These are phyloP conservation scores for Sialis lutaria DNA, from an alignment of 2,888 invertebrate genomes.

Conservation along the genomic window DNA sequence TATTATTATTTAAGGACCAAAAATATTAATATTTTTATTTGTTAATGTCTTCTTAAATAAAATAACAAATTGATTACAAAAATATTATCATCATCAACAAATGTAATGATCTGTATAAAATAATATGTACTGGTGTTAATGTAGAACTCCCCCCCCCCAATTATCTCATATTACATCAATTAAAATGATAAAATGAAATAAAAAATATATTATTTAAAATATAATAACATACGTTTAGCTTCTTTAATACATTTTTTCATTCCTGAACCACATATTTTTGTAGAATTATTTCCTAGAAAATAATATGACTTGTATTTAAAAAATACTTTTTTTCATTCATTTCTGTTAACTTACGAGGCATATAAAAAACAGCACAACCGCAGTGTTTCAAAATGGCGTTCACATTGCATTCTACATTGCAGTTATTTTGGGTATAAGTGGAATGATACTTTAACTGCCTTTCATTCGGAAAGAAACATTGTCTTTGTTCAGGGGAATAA, in stretches of 20 bases:
- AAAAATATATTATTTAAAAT: neutral
- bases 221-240: slow-evolving; percentile 17
- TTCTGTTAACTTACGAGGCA: slow-evolving; percentile 37
- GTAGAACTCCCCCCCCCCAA: too few relatives aligned
- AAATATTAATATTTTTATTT: too few relatives aligned
- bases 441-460: slow-evolving; percentile 44
- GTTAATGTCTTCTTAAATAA: too few relatives aligned
- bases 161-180: too few relatives aligned
- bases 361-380: slow-evolving; percentile 52
- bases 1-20: too few relatives aligned
- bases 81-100: too few relatives aligned
- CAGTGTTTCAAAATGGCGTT: slow-evolving; percentile 44
- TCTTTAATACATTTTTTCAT: slow-evolving; percentile 21
- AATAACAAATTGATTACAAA: too few relatives aligned
- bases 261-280: slow-evolving; percentile 24
- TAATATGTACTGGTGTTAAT: too few relatives aligned
- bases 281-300: slow-evolving; percentile 17
- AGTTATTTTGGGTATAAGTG: slow-evolving; percentile 55
- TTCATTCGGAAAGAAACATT: slow-evolving; percentile 51
- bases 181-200: too few relatives aligned
- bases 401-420: slow-evolving; percentile 53
- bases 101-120: too few relatives aligned
- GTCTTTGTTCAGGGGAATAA: slow-evolving; percentile 44
- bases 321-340: neutral
- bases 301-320: neutral